phyloP scores from a whole-genome alignment of 1,140 invertebrate genomes.

The Drosophila murphyi region DNA sequence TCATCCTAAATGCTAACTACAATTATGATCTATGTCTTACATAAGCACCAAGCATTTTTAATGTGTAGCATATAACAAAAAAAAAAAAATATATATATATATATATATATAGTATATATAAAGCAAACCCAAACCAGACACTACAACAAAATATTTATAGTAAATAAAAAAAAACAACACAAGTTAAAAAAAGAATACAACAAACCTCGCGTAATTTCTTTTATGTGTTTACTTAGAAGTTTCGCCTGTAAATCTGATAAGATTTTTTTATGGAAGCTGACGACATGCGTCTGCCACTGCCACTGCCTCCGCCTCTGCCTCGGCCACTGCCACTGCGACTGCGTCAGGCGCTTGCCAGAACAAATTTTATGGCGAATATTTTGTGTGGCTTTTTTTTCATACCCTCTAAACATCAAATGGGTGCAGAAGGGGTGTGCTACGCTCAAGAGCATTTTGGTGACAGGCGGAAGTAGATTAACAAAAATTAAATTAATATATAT shows the following conservation, averaged over 20 bases:
- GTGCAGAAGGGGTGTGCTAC: neutral
- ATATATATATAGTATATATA: no score
- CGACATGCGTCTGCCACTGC: conserved; percentile 51
- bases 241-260: conserved; percentile 72
- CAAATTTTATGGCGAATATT: conserved; percentile 84
- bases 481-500: neutral
- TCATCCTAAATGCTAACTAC: conserved; percentile 27
- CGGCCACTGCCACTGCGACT: conserved; percentile 22
- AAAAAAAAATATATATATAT: conserved; percentile 2
- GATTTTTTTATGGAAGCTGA: conserved; percentile 77
- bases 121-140: neutral
- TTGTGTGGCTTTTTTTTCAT: conserved; percentile 50
- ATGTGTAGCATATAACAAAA: conserved; percentile 67
- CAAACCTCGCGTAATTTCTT: conserved; percentile 50
- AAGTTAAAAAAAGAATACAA: conserved; percentile 47
- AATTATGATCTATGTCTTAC: conserved; percentile 56
- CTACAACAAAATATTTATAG: conserved; percentile 60
- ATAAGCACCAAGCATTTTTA: conserved; percentile 78
- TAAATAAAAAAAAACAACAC: conserved; percentile 62
- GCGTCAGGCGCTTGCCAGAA: conserved; percentile 43
- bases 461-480: no score
- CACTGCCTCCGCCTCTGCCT: no score
- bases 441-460: neutral
- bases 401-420: conserved; percentile 6
- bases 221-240: conserved; percentile 77